These are phyloP conservation scores for Cyanoliseus patagonus DNA, from an alignment of 2,113 vertebrate species.

Conservation along the genomic window DNA sequence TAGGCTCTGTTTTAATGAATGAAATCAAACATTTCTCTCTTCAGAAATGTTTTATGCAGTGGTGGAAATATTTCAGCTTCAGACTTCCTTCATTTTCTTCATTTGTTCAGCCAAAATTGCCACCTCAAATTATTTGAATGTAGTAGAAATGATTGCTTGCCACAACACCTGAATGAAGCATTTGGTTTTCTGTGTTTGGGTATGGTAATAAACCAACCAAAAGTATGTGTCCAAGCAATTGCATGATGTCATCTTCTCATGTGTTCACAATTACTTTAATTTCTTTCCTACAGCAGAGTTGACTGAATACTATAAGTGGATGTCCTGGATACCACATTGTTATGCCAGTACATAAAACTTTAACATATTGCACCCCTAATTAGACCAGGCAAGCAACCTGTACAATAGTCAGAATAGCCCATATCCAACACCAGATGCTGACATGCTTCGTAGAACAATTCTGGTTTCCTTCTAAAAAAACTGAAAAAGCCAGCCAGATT, in stretches of 20 bases:
- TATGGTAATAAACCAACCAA: neutral
- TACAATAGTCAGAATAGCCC: neutral
- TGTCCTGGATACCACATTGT: neutral
- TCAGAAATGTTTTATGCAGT: neutral
- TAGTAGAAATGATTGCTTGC: neutral
- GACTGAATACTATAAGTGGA: neutral
- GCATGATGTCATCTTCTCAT: neutral
- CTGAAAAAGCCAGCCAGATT: neutral
- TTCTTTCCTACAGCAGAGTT: neutral
- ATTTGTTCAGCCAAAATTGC: neutral
- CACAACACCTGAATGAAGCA: neutral
- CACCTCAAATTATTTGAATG: neutral
- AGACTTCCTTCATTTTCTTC: neutral
- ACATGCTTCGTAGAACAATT: neutral
- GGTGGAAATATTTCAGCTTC: neutral
- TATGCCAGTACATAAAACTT: neutral
- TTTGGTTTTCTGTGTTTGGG: neutral
- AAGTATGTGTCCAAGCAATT: neutral
- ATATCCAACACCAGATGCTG: neutral
- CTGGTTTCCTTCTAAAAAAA: neutral
- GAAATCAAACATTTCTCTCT: neutral
- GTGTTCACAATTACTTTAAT: neutral
- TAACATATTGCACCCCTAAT: neutral
- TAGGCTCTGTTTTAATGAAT: neutral
- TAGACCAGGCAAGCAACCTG: neutral